Conservation (phyloP, 2,888 invertebrate genomes). For the Lamellibrachia columna region DNA sequence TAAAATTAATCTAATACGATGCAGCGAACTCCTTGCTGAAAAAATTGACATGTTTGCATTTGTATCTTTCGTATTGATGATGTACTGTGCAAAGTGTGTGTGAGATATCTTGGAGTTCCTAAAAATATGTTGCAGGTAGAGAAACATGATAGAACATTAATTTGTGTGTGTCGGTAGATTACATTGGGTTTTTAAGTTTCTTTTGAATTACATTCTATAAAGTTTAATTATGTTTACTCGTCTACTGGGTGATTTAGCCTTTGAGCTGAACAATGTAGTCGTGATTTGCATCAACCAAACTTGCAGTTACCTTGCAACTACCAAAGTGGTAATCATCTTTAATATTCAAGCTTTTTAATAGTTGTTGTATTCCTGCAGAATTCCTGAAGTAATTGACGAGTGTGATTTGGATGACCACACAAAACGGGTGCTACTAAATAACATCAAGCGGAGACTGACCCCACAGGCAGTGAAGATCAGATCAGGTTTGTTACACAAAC, state of each 20-base stretch:
- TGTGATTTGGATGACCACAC: conserved; percentile 93
- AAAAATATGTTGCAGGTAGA: too few relatives aligned
- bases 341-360: neutral
- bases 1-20: too few relatives aligned
- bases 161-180: too few relatives aligned
- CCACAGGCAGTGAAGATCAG: conserved; percentile 97
- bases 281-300: neutral
- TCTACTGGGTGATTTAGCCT: neutral
- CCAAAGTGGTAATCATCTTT: neutral
- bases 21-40: too few relatives aligned
- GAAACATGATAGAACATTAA: too few relatives aligned
- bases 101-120: too few relatives aligned
- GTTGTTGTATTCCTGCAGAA: conserved; percentile 71
- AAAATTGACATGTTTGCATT: too few relatives aligned
- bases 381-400: conserved; percentile 93
- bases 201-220: neutral
- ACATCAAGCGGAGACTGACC: conserved; percentile 94
- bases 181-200: too few relatives aligned
- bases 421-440: conserved; percentile 89
- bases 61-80: too few relatives aligned
- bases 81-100: too few relatives aligned
- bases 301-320: neutral
- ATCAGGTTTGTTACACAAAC: conserved; percentile 72
- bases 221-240: neutral
- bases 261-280: neutral